A percentile compares a stretch with the other conserved stretches of the same genome.
These are phyloP conservation scores for Heliocidaris erythrogramma DNA, from an alignment of 35 echinoderm and acorn worm genomes.

Conservation along the genomic window DNA sequence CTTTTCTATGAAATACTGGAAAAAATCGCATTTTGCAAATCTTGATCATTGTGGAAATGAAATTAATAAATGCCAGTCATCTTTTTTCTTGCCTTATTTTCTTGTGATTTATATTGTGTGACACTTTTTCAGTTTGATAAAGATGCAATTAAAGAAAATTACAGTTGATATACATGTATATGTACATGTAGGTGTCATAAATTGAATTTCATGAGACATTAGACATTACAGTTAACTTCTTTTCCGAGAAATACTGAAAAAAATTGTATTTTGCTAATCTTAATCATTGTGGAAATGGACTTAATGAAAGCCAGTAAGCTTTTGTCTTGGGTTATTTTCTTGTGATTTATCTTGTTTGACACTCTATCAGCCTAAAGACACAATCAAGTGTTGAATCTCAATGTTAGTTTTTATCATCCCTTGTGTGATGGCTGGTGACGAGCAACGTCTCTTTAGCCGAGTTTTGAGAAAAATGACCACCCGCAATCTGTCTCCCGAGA, in stretches of 20 bases:
- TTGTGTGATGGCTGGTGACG: neutral
- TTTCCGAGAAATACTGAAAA: neutral
- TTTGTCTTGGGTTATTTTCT: neutral
- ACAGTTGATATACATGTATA: neutral
- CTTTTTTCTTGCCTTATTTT: no score
- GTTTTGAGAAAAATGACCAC: constrained; percentile 15
- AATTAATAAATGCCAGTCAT: no score
- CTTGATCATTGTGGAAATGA: no score
- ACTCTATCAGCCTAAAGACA: neutral
- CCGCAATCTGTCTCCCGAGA: neutral
- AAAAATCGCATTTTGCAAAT: no score
- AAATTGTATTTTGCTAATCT: neutral
- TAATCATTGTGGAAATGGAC: neutral
- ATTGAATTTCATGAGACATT: neutral
- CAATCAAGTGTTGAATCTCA: neutral
- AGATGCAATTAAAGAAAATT: no score
- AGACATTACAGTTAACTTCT: neutral
- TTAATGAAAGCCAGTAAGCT: neutral
- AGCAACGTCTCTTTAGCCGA: neutral
- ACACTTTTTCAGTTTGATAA: no score
- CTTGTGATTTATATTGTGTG: no score
- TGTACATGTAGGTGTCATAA: neutral
- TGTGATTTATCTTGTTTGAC: constrained; percentile 3
- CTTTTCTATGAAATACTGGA: no score
- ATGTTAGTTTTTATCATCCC: neutral